Evolutionary conservation across 2,888 invertebrate species (phyloP).

Genomic region (Synanthedon formicaeformis): DNA sequence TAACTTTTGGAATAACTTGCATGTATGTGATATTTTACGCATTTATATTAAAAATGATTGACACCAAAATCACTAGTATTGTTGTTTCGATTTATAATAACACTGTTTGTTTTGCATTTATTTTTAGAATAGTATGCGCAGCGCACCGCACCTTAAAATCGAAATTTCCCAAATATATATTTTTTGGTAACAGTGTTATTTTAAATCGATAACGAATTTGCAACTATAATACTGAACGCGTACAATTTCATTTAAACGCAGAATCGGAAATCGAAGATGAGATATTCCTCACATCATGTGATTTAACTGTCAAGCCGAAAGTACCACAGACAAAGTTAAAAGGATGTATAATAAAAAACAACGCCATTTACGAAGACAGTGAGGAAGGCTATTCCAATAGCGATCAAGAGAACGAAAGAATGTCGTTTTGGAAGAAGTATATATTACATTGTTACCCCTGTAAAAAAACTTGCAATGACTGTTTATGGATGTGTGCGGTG

Average conservation of each 20-base stretch:
- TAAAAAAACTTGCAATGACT: conserved; percentile 21
- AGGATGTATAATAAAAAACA: conserved; percentile 35
- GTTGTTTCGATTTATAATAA: conserved; percentile 27
- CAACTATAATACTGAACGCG: not conserved
- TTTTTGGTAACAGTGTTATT: conserved; percentile 39
- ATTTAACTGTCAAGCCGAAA: conserved; percentile 29
- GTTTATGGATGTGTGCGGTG: conserved; percentile 45
- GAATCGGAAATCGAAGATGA: conserved; percentile 30
- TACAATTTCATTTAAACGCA: not conserved
- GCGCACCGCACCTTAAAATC: conserved; percentile 28
- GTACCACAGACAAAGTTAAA: conserved; percentile 25
- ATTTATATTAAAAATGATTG: no score
- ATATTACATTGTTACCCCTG: conserved; percentile 29
- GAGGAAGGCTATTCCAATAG: conserved; percentile 8
- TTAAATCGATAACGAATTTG: conserved; percentile 15
- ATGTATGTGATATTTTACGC: no score
- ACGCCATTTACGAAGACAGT: conserved; percentile 18
- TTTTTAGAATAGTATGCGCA: conserved; percentile 23
- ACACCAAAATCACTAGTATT: no score
- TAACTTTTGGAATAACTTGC: no score
- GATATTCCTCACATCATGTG: conserved; percentile 39
- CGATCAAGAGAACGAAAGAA: not conserved
- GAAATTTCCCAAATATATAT: not conserved
- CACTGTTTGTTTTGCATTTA: conserved; percentile 34
- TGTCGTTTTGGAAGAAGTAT: conserved; percentile 30